phyloP scores from a whole-genome alignment of 2,888 invertebrate species.

The Keiferia lycopersicella region DNA sequence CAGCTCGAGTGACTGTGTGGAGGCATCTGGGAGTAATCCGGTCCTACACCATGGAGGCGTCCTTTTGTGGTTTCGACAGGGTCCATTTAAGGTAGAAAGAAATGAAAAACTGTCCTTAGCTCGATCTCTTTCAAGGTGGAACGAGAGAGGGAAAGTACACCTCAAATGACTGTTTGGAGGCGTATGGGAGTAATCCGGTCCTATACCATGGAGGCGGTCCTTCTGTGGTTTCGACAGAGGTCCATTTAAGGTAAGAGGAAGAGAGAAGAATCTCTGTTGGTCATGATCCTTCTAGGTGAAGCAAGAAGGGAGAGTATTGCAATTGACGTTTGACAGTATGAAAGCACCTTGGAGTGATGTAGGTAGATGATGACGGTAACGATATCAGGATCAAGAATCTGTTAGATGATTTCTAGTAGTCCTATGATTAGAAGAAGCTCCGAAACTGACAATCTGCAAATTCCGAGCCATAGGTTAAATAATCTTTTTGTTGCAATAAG shows the following conservation, averaged over 20 bases:
- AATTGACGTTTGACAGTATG: no score
- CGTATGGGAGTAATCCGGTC: conserved; percentile 88
- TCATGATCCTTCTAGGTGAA: no score
- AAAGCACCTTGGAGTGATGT: no score
- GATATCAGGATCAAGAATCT: background rate
- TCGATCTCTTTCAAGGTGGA: conserved; percentile 87
- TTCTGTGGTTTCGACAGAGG: conserved; percentile 81
- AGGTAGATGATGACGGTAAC: no score
- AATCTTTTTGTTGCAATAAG: no score
- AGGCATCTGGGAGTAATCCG: conserved; percentile 89
- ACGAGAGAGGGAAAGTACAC: conserved; percentile 89
- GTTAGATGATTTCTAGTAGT: background rate
- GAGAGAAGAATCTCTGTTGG: no score
- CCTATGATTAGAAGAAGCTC: no score
- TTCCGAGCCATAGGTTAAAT: no score
- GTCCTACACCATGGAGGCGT: conserved; percentile 92
- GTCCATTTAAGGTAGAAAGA: conserved; percentile 82
- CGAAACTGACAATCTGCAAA: no score
- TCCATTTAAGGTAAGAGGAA: background rate
- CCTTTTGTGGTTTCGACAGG: conserved; percentile 92
- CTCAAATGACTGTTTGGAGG: conserved; percentile 92
- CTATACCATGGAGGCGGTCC: conserved; percentile 93
- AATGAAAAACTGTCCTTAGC: background rate
- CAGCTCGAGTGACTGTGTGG: conserved; percentile 93
- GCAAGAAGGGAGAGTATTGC: no score